Percentiles rank a stretch among this genome's conserved stretches.
These are phyloP conservation scores for Colostygia pectinataria DNA, from an alignment of 2,888 invertebrate species.

Conservation along the genomic window DNA sequence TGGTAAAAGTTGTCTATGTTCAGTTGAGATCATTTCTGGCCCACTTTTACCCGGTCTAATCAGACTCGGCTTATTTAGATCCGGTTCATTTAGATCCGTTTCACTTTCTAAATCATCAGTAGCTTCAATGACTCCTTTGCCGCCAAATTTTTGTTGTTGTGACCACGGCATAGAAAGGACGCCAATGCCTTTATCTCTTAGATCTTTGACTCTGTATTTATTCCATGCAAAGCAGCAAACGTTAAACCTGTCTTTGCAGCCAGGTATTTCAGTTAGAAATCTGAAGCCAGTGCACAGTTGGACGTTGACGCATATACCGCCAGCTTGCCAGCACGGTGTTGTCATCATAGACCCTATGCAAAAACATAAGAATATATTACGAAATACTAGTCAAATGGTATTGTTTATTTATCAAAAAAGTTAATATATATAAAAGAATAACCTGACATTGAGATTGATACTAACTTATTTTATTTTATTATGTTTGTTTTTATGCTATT, in stretches of 20 bases:
- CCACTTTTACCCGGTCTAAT: too few species aligned
- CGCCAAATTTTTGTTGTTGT: constrained; percentile 46
- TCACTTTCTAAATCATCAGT: constrained; percentile 7
- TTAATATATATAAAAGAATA: too few species aligned
- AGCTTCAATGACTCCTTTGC: constrained; percentile 51
- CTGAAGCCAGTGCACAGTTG: constrained; percentile 56
- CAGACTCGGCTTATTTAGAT: too few species aligned
- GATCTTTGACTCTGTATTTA: constrained; percentile 51
- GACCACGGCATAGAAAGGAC: constrained; percentile 57
- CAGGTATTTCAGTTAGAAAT: constrained; percentile 57
- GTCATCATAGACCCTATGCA: constrained; percentile 58
- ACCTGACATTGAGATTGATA: too few species aligned
- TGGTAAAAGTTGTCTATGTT: too few species aligned
- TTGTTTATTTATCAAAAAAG: too few species aligned
- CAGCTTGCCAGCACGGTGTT: constrained; percentile 64
- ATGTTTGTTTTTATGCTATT: too few species aligned
- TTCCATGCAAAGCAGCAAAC: constrained; percentile 75
- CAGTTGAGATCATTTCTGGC: too few species aligned
- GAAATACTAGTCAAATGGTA: too few species aligned
- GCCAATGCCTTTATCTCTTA: constrained; percentile 49
- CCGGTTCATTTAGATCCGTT: not conserved
- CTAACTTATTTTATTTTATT: too few species aligned
- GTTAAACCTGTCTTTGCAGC: constrained; percentile 58
- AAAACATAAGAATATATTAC: too few species aligned
- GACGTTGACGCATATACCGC: constrained; percentile 64